Evolutionary conservation across 2,888 invertebrate genomes (phyloP).

Genomic region (Agrochola lota): DNA sequence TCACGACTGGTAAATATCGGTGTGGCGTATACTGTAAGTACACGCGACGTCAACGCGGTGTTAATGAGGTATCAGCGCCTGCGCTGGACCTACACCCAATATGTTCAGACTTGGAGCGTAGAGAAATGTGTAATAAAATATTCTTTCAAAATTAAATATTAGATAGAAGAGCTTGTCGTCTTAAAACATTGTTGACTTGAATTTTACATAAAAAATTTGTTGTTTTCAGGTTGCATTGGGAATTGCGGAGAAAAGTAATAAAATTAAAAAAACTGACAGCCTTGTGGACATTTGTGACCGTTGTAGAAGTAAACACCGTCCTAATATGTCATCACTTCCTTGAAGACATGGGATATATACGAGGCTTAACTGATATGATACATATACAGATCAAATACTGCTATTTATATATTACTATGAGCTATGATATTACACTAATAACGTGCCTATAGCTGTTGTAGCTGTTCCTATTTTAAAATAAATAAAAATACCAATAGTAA

Average conservation of each 20-base stretch:
- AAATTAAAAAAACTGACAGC: background rate
- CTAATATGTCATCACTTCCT: background rate
- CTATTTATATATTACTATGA: background rate
- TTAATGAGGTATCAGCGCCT: background rate
- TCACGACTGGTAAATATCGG: background rate
- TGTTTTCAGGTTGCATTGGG: background rate
- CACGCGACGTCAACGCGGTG: background rate
- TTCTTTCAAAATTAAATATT: background rate
- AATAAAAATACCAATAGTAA: slow-evolving; percentile 11
- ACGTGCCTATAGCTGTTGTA: background rate
- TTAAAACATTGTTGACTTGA: background rate
- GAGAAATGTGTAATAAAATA: background rate
- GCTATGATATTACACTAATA: background rate
- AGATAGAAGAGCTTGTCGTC: background rate
- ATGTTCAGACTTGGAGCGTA: background rate
- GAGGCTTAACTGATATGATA: no score
- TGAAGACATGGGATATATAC: slow-evolving; percentile 4
- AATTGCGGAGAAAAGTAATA: background rate
- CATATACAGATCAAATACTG: background rate
- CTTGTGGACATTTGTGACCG: slow-evolving; percentile 5
- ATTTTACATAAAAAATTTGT: background rate
- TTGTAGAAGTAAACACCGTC: background rate
- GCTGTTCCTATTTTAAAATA: background rate
- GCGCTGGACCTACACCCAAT: background rate
- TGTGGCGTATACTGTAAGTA: background rate